A percentile compares a stretch with the other conserved stretches of the same genome.
phyloP scores from a whole-genome alignment of 2,888 invertebrate species.

The Eupithecia subumbrata region DNA sequence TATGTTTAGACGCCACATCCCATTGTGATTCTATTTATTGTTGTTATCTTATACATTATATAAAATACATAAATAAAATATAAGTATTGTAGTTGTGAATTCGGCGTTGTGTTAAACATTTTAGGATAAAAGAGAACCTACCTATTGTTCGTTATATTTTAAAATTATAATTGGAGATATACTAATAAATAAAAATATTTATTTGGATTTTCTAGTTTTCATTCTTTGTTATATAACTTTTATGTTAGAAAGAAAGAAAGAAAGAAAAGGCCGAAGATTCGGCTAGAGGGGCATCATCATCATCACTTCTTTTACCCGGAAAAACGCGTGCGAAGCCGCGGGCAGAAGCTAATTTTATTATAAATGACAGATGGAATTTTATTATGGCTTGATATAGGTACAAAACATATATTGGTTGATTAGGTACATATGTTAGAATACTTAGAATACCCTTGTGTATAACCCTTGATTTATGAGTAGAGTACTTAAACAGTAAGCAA shows the following conservation, averaged over 20 bases:
- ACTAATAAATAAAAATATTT: constrained; percentile 57
- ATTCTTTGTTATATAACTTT: constrained; percentile 31
- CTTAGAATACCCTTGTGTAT: not conserved
- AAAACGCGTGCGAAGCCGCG: too few relatives aligned
- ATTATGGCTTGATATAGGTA: not conserved
- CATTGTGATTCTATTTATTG: constrained; percentile 55
- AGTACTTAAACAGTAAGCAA: not conserved
- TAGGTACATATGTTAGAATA: not conserved
- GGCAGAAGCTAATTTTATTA: too few relatives aligned
- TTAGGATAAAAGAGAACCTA: constrained; percentile 55
- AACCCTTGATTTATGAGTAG: not conserved
- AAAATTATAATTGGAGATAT: constrained; percentile 76
- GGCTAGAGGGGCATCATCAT: too few relatives aligned
- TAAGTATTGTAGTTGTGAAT: constrained; percentile 75
- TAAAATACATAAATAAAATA: constrained; percentile 50
- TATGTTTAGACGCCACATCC: constrained; percentile 41
- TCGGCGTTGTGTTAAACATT: constrained; percentile 76
- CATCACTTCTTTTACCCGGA: too few relatives aligned
- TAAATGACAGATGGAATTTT: too few relatives aligned
- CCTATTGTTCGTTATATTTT: constrained; percentile 77
- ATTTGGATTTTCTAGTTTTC: constrained; percentile 52
- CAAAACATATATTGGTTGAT: not conserved
- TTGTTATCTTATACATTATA: constrained; percentile 49
- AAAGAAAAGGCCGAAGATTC: too few relatives aligned
- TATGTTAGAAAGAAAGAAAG: too few relatives aligned